Evolutionary conservation across 2,113 vertebrate genomes (phyloP).

Genomic region (Lethenteron reissneri): DNA sequence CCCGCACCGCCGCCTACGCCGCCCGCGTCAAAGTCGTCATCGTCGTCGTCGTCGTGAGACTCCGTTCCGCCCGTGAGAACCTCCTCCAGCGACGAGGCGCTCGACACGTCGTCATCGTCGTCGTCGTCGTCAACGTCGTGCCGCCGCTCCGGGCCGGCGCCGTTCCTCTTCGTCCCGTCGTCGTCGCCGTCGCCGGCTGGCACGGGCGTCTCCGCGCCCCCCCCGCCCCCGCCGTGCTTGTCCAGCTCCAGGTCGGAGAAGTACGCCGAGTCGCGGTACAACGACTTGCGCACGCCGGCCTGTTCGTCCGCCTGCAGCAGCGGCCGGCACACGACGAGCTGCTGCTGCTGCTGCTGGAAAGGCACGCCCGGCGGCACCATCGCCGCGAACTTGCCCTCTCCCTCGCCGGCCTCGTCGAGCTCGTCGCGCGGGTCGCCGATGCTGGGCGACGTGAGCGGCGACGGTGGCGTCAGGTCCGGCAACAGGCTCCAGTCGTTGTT

Average conservation of each 20-base stretch:
- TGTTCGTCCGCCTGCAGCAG: neutral
- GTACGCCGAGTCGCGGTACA: slow-evolving; percentile 1
- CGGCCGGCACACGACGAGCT: neutral
- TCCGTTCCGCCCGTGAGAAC: neutral
- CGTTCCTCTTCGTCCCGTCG: neutral
- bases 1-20: no score
- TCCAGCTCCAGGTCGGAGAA: slow-evolving; percentile 1
- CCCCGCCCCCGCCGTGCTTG: neutral
- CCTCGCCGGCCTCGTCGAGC: no score
- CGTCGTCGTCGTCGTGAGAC: neutral
- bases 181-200: neutral
- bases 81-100: neutral
- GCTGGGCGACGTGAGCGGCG: no score
- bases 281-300: neutral
- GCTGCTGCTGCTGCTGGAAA: no score
- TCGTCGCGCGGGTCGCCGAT: no score
- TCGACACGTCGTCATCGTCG: neutral
- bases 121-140: neutral
- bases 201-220: neutral
- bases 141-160: neutral
- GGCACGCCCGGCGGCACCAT: no score
- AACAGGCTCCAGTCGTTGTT: no score
- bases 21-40: neutral
- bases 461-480: no score
- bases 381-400: no score